Base-by-base conservation (phyloP, 2,113 vertebrate genomes). In the Myiagra hebetior region DNA sequence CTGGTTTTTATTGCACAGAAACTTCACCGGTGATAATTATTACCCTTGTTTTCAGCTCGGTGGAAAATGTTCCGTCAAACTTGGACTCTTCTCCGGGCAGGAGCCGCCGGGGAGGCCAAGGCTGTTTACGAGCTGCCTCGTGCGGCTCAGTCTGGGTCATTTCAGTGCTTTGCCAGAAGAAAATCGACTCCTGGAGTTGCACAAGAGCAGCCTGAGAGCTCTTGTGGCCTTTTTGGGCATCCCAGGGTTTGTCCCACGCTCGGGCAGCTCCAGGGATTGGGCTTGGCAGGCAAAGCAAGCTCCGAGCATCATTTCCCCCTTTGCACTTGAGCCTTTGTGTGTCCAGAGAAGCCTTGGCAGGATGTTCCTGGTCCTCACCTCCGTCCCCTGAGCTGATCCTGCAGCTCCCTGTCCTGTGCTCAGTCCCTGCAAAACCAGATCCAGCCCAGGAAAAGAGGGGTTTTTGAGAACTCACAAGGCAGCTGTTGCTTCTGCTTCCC, bases 61-160 rank as follows among this genome's bases (percentile, higher is more conserved):
- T 78, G 94, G 91, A 96, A 91, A 86, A 95, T 80, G n/a, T 83
- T 76, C 67, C 8, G 1, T 95, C 94, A 55, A 22, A n/a, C 82
- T 88, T 76, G 94, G 94, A 13, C 57, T 49, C n/a, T 30, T 41
- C 30, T 72, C 47, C 9, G 3, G 87, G 81, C 63, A 57, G 2
- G 6, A 50, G 53, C 6, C 0, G 6, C 22, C 2, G 2, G 57
- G 11, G 37, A 26, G 9, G 41, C 77, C 1, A 3, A 24, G 31
- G 24, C 10, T 74, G 78, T 91, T 93, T 74, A 15, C 1, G 42
- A 69, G 72, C 91, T 81, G 70, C 85, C 47, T 60, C 1, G 7
- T 59, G 52, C 9, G 2, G 30, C 62, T 6, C 7, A 49, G 41
- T 22, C 80, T 37, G 1, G 2, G 35, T 41, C 23, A 0, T 17